phyloP scores from a whole-genome alignment of 2,888 invertebrate species.

The Campaea margaritaria region DNA sequence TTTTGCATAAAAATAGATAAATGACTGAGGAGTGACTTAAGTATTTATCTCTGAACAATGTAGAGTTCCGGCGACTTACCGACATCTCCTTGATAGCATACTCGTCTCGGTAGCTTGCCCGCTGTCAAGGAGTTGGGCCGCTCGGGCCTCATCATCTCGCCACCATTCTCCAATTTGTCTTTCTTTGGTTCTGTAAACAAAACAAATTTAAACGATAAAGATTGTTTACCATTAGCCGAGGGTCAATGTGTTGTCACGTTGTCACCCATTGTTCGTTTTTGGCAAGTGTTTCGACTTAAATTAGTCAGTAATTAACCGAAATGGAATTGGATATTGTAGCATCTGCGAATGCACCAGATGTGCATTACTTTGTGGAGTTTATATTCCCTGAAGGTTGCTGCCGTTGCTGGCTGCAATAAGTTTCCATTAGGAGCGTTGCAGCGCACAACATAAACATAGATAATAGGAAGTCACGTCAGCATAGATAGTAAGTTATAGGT shows the following conservation, averaged over 20 bases:
- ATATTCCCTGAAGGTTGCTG: slow-evolving; percentile 7
- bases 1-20: no score
- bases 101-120: slow-evolving; percentile 90
- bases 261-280: no score
- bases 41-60: no score
- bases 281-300: slow-evolving; percentile 24
- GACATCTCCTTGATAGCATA: slow-evolving; percentile 93
- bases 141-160: slow-evolving; percentile 87
- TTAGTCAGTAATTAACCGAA: slow-evolving; percentile 27
- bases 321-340: slow-evolving; percentile 22
- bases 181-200: slow-evolving; percentile 94
- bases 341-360: slow-evolving; percentile 20
- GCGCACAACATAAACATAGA: slow-evolving; percentile 22
- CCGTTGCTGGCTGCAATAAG: not conserved
- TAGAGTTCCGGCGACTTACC: slow-evolving; percentile 52
- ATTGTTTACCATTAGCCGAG: slow-evolving; percentile 15
- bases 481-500: slow-evolving; percentile 38
- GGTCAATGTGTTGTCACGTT: slow-evolving; percentile 10
- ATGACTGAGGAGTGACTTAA: no score
- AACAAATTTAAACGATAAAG: slow-evolving; percentile 42
- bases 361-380: slow-evolving; percentile 2
- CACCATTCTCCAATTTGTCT: slow-evolving; percentile 93
- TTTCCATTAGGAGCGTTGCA: slow-evolving; percentile 5
- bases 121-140: slow-evolving; percentile 92
- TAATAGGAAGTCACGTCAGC: slow-evolving; percentile 15